Evolutionary conservation across 2,797 vertebrate species (phyloP).

Genomic region (Eremophila alpestris): DNA sequence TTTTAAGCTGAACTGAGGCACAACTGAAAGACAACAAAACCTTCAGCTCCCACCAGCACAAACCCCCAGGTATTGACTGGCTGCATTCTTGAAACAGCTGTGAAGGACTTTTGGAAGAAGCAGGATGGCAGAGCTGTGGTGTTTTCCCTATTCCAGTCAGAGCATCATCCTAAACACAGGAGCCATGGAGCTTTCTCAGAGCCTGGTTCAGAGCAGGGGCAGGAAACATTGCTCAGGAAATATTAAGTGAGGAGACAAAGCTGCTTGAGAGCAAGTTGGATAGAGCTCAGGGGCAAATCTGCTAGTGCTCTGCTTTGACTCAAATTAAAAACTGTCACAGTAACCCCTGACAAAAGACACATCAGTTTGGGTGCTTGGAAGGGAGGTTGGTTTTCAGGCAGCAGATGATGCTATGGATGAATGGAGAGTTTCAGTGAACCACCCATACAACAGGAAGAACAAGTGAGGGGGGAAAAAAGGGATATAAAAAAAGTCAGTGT

Average conservation of each 20-base stretch:
- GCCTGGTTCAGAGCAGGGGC: neutral
- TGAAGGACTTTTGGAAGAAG: neutral
- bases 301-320: neutral
- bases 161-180: neutral
- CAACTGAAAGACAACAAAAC: neutral
- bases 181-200: fast-evolving
- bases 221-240: neutral
- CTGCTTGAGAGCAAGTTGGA: neutral
- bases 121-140: neutral
- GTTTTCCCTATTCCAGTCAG: neutral
- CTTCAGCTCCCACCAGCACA: neutral
- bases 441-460: neutral
- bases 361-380: neutral
- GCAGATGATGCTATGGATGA: neutral
- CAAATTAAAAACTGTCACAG: neutral
- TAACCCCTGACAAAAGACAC: neutral
- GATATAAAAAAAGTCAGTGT: neutral
- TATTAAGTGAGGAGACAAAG: neutral
- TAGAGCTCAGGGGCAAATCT: neutral
- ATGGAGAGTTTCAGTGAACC: neutral
- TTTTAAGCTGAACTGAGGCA: neutral
- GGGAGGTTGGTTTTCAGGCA: neutral
- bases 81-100: neutral
- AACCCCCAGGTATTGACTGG: neutral
- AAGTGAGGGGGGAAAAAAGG: neutral